A percentile compares a stretch with the other conserved stretches of the same genome.
These are phyloP conservation scores for Microctenopoma stevenorrisi DNA, from an alignment of 2,797 vertebrate genomes.

Conservation along the genomic window DNA sequence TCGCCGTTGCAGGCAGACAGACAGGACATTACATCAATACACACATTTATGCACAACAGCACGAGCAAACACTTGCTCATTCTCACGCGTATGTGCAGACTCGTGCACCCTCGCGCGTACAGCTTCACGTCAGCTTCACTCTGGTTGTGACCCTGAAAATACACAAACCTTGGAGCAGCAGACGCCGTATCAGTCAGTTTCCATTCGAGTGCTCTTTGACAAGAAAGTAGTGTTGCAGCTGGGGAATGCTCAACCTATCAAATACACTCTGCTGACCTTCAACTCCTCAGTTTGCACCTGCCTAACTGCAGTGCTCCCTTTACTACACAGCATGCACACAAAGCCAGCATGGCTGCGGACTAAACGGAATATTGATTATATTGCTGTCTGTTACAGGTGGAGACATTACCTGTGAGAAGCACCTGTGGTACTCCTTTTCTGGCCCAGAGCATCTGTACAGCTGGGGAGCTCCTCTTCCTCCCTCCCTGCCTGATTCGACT, in stretches of 20 bases:
- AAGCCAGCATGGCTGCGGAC: constrained; percentile 27
- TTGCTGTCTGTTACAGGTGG: not conserved
- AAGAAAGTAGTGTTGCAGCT: constrained; percentile 57
- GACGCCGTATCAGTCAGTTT: constrained; percentile 47
- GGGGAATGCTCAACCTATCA: constrained; percentile 57
- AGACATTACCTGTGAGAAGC: constrained; percentile 79
- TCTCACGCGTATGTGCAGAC: constrained; percentile 23
- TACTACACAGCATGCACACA: constrained; percentile 28
- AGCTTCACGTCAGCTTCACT: constrained; percentile 20
- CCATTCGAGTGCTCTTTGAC: constrained; percentile 59
- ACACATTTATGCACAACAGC: constrained; percentile 1
- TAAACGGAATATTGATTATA: not conserved
- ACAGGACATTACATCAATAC: constrained; percentile 1
- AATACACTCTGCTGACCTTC: constrained; percentile 47
- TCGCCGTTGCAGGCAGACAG: constrained; percentile 45
- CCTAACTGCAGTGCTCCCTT: constrained; percentile 18
- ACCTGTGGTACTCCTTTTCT: constrained; percentile 78
- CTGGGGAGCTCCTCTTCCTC: constrained; percentile 45
- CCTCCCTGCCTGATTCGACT: constrained; percentile 32
- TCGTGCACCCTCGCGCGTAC: constrained; percentile 14
- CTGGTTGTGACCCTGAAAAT: constrained; percentile 43
- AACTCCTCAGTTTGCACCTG: constrained; percentile 29
- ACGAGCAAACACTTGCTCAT: constrained; percentile 10
- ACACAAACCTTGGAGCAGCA: constrained; percentile 13
- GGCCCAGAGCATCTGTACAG: constrained; percentile 74